phyloP scores from a whole-genome alignment of 23 tunicate species.

The Styela plicata region DNA sequence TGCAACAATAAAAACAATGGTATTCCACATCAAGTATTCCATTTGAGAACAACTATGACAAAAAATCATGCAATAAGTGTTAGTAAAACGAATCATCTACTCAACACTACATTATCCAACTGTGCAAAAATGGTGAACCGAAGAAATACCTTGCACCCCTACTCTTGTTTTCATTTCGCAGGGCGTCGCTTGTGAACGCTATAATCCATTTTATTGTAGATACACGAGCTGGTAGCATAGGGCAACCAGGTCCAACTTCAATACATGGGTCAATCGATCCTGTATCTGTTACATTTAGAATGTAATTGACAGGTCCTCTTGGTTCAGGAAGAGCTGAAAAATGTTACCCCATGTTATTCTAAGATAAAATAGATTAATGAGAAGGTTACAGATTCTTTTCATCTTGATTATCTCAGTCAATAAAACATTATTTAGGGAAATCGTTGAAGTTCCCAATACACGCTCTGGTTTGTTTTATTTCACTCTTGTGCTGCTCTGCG shows the following conservation, averaged over 20 bases:
- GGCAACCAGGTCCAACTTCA: slow-evolving; percentile 56
- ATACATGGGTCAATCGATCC: slow-evolving; percentile 66
- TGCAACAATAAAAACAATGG: too few species aligned
- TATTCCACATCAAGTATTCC: too few species aligned
- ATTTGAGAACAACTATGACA: neutral
- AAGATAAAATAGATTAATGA: too few species aligned
- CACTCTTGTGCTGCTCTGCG: too few species aligned
- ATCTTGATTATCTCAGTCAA: too few species aligned
- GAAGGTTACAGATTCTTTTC: too few species aligned
- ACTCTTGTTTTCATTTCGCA: neutral
- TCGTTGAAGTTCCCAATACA: too few species aligned
- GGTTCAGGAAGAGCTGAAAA: slow-evolving; percentile 84
- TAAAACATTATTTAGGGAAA: too few species aligned
- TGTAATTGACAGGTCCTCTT: slow-evolving; percentile 60
- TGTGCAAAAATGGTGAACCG: neutral
- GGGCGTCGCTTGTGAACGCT: slow-evolving; percentile 43
- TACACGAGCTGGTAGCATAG: slow-evolving; percentile 72
- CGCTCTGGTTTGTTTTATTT: too few species aligned
- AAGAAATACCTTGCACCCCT: slow-evolving; percentile 2
- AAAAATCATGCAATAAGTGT: neutral
- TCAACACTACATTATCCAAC: neutral
- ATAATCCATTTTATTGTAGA: slow-evolving; percentile 66
- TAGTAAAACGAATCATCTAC: neutral
- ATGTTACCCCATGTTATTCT: too few species aligned
- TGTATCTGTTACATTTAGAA: slow-evolving; percentile 59